Evolutionary conservation across 2,888 invertebrate species (phyloP), one percentile per base, ranked within the genome.

Genomic region (Drosophila recens): DNA sequence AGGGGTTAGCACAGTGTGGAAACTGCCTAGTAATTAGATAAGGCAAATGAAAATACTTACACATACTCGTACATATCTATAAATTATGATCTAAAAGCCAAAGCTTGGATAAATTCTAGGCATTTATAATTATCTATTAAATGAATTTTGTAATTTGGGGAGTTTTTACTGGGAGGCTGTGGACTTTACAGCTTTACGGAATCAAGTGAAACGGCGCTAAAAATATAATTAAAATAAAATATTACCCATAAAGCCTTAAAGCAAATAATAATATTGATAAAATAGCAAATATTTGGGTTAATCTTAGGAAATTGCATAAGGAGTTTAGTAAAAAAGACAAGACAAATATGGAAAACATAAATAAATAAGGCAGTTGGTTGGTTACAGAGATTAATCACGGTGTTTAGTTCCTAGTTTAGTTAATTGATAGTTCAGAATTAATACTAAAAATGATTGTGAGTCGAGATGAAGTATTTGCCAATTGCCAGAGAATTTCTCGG

Each of bases 161-260:
- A 61, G 67, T 33, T 8, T 57, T 65, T 59, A 53, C 36, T 34
- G 53, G 52, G 59, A n/a, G 43, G 63, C 61, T 75, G 63, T 51
- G 53, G 52, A 65, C 45, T 67, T 56, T 77, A 65, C 54, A 54
- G 66, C 70, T 87, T 79, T 51, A 74, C 80, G 64, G 89, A 87
- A 61, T 90, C 90, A 72, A 75, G 69, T 72, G 79, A 75, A 53
- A 73, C 70, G 79, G 70, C 72, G 90, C 87, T 87, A 87, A 87
- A 90, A 87, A 78, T 84, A 84, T 72, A 87, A 67, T 69, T 9
- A 62, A 75, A 75, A 79, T 75, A 68, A 63, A 56, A 45, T 65
- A 64, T 72, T 63, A 71, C 77, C 62, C 51, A 80, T 63, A 49
- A 34, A 65, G 58, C 56, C 48, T 51, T 27, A 34, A 58, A 57